These are phyloP conservation scores for Plectus sambesii DNA, from an alignment of 1,140 invertebrate genomes.

Conservation along the genomic window DNA sequence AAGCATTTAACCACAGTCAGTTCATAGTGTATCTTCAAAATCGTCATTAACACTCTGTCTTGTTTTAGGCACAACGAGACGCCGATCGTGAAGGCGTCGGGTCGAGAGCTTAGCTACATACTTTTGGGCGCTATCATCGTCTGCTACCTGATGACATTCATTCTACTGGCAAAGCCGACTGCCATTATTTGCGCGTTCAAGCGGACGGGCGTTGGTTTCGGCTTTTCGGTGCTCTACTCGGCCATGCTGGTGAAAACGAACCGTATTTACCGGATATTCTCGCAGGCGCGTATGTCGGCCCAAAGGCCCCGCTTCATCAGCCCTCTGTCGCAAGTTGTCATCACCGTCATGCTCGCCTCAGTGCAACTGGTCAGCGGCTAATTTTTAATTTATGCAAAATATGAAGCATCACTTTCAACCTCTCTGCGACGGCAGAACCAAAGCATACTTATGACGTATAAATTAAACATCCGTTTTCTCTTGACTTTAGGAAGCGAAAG, in stretches of 20 bases:
- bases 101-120: slow-evolving; percentile 67
- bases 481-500: too few species aligned
- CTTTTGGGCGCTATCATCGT: slow-evolving; percentile 56
- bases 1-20: too few species aligned
- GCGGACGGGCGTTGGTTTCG: slow-evolving; percentile 59
- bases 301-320: slow-evolving; percentile 61
- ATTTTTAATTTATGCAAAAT: too few species aligned
- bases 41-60: not conserved
- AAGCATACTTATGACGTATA: too few species aligned
- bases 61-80: slow-evolving; percentile 57
- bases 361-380: slow-evolving; percentile 56
- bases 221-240: slow-evolving; percentile 61
- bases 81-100: slow-evolving; percentile 66
- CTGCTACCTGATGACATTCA: slow-evolving; percentile 57
- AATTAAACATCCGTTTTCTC: too few species aligned
- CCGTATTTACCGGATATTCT: slow-evolving; percentile 61
- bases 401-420: too few species aligned
- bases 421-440: too few species aligned
- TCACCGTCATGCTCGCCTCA: slow-evolving; percentile 55
- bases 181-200: slow-evolving; percentile 55
- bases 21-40: not conserved
- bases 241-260: slow-evolving; percentile 67
- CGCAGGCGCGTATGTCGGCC: slow-evolving; percentile 56
- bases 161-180: slow-evolving; percentile 56
- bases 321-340: slow-evolving; percentile 60